phyloP scores from a whole-genome alignment of 1,140 invertebrate genomes.

The Tyrophagus putrescentiae region DNA sequence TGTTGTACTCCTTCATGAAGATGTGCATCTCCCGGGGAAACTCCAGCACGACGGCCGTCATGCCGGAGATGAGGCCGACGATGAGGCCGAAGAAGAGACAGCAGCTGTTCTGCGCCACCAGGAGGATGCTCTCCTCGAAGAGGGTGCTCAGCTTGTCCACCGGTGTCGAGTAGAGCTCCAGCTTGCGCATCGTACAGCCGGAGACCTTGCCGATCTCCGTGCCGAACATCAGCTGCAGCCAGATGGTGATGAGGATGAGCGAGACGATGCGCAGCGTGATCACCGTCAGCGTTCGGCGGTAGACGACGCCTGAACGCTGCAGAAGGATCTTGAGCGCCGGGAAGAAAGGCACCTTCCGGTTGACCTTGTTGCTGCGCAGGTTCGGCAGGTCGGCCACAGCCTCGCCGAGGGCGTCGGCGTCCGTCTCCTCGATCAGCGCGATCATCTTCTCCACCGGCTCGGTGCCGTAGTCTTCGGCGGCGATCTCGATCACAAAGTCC shows the following conservation, averaged over 20 bases:
- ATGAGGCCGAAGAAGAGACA: conserved; percentile 86
- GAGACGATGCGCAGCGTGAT: conserved; percentile 8
- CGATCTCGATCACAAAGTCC: conserved; percentile 21
- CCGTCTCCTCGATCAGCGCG: neutral
- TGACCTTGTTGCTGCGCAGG: neutral
- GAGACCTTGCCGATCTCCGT: conserved; percentile 8
- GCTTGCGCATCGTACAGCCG: conserved; percentile 7
- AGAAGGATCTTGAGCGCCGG: conserved; percentile 4
- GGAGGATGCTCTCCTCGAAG: neutral
- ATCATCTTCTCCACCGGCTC: conserved; percentile 2
- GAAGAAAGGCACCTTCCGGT: neutral
- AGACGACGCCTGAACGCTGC: neutral
- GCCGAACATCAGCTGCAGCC: conserved; percentile 16
- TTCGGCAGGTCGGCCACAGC: neutral
- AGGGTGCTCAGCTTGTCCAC: neutral
- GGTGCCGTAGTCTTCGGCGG: conserved; percentile 17
- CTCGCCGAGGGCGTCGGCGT: neutral
- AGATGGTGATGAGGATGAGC: conserved; percentile 30
- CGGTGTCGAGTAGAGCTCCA: conserved; percentile 2
- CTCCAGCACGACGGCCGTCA: conserved; percentile 91
- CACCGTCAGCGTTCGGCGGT: conserved; percentile 4
- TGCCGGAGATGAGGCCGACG: conserved; percentile 87
- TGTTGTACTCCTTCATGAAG: conserved; percentile 83
- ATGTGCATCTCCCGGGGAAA: conserved; percentile 50
- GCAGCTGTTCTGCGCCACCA: conserved; percentile 49